Evolutionary conservation across 2,888 invertebrate species (phyloP), one percentile per base, ranked within the genome.

Genomic region (Scaptomyza reducta): DNA sequence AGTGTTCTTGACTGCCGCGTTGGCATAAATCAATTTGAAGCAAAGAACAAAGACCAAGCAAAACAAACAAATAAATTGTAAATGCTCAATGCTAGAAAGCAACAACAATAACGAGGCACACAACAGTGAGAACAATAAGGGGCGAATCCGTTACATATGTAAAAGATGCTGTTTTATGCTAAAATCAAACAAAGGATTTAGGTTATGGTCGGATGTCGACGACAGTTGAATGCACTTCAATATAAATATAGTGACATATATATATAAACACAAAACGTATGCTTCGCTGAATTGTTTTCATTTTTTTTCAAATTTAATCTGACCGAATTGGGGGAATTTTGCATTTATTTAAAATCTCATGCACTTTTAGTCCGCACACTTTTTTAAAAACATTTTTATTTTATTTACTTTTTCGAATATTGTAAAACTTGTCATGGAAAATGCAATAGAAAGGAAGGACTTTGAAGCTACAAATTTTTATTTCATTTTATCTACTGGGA

Each of bases 21-120:
- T 62, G 74, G 72, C 78, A 81, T 81, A 87, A 81, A 87, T 81
- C 81, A 81, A 75, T 87, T 63, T 71, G 63, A 74, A 44, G 41
- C 69, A 55, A 55, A 64, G 53, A 49, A 76, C 65, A 74, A 57
- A 60, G 61, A 64, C 64, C 64, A 64, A 55, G 65, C 76, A 73
- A 73, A 63, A 65, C 87, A 87, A 81, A 77, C 85, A 84, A 80
- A 81, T 81, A 81, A 81, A 84, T 84, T 81, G 68, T 84, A 80
- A 57, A 67, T 41, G 50, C 56, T 77, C 80, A 41, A 40, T 57
- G 46, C 62, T 67, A 66, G 50, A 40, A 55, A 74, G 64, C 51
- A 72, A 68, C 70, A 56, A 31, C n/a, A 29, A 22, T 3, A 22
- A 22, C 22, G 22, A 22, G 22, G 22, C 22, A 22, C 5, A 22